phyloP scores from a whole-genome alignment of 2,113 vertebrate species.

The Sapayoa aenigma region DNA sequence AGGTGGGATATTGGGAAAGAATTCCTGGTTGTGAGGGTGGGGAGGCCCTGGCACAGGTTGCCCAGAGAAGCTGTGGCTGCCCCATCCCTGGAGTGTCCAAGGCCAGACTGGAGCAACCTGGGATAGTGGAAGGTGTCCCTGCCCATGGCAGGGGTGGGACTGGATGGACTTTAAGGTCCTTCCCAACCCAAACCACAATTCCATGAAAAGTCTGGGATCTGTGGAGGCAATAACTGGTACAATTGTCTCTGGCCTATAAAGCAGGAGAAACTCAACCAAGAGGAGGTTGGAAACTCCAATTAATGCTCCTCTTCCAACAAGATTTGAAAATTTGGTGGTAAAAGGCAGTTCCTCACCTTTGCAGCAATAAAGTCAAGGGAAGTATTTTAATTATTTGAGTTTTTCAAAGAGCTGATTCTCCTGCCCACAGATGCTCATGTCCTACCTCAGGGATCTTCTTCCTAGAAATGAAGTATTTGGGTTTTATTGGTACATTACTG shows the following conservation, averaged over 20 bases:
- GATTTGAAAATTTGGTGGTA: not conserved
- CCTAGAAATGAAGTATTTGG: not conserved
- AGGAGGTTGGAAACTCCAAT: not conserved
- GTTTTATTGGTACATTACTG: not conserved
- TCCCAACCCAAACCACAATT: not conserved
- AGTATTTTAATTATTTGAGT: not conserved
- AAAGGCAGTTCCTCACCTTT: not conserved
- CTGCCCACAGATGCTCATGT: not conserved
- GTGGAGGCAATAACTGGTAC: too few relatives aligned
- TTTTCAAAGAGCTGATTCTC: not conserved
- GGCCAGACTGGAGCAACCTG: not conserved
- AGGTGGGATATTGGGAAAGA: not conserved
- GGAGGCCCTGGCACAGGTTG: too few relatives aligned
- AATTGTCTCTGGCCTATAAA: not conserved
- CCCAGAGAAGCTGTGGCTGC: not conserved
- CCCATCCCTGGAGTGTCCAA: not conserved
- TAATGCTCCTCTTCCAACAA: not conserved
- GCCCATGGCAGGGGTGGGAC: not conserved
- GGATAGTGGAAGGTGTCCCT: not conserved
- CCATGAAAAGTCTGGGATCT: not conserved
- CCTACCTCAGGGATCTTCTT: not conserved
- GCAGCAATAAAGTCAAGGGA: not conserved
- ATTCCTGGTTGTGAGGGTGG: too few relatives aligned
- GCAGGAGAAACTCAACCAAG: not conserved
- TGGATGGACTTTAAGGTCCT: not conserved